These are phyloP conservation scores for Lasioglossum baleicum DNA, from an alignment of 1,140 invertebrate genomes.

Conservation along the genomic window DNA sequence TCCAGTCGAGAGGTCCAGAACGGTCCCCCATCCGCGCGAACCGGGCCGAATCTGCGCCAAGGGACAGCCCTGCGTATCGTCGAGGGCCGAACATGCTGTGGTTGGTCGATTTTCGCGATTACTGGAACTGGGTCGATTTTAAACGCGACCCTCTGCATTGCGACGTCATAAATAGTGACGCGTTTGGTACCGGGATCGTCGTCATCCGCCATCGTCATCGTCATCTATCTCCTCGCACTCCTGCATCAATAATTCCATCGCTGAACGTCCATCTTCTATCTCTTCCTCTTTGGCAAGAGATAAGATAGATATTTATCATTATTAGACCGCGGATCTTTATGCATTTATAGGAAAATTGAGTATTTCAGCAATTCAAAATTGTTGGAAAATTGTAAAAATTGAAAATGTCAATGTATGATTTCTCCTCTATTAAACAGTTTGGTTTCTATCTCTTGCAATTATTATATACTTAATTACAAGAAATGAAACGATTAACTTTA, in stretches of 20 bases:
- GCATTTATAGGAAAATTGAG: no score
- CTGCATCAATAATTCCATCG: slow-evolving; percentile 3
- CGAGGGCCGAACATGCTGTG: slow-evolving; percentile 3
- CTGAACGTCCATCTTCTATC: not conserved
- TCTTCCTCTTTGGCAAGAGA: not conserved
- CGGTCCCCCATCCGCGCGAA: not conserved
- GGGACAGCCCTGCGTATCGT: slow-evolving; percentile 10
- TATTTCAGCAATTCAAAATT: no score
- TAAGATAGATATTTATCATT: no score
- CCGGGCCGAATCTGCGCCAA: slow-evolving; percentile 7
- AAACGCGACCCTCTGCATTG: slow-evolving; percentile 62
- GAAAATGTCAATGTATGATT: no score
- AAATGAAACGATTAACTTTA: no score
- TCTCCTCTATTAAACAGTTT: no score
- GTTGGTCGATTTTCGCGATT: slow-evolving; percentile 49
- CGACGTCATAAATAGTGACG: slow-evolving; percentile 65
- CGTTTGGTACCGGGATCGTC: slow-evolving; percentile 32
- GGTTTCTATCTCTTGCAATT: no score
- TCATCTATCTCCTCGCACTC: not conserved
- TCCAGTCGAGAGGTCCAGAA: slow-evolving; percentile 38
- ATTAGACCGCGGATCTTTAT: no score
- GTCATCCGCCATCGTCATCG: slow-evolving; percentile 22
- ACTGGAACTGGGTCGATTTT: slow-evolving; percentile 60
- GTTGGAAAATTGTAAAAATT: no score
- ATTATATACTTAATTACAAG: no score